Evolutionary conservation across 2,113 vertebrate species (phyloP).

Genomic region (Neopipo cinnamomea): DNA sequence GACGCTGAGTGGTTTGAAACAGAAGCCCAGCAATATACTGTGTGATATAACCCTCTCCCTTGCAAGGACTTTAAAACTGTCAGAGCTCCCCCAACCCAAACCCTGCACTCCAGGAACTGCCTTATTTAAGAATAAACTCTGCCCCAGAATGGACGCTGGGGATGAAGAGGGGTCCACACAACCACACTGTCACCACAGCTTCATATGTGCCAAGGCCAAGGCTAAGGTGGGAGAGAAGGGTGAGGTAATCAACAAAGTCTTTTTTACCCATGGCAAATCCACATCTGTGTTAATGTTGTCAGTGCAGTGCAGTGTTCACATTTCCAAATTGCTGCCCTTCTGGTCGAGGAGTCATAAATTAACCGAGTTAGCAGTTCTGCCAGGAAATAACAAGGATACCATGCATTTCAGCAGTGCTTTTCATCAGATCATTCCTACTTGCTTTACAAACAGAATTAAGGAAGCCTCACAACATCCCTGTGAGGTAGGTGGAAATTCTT

Average conservation of each 20-base stretch:
- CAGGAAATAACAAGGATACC: conserved; percentile 62
- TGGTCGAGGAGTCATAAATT: neutral
- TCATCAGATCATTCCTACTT: conserved; percentile 66
- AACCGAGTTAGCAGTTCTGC: conserved; percentile 20
- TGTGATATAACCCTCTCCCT: neutral
- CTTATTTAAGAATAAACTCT: neutral
- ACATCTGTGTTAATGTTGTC: neutral
- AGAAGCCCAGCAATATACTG: neutral
- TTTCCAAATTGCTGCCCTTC: neutral
- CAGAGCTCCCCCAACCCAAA: neutral
- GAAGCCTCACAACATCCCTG: conserved; percentile 60
- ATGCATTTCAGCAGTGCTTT: conserved; percentile 58
- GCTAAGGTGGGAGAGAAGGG: neutral
- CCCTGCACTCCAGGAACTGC: neutral
- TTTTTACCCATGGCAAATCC: neutral
- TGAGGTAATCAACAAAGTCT: neutral
- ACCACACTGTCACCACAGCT: neutral
- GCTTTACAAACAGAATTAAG: conserved; percentile 60
- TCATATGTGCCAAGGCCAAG: neutral
- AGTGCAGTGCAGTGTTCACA: neutral
- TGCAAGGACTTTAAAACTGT: neutral
- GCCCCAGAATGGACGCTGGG: neutral
- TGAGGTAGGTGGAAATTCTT: conserved; percentile 63
- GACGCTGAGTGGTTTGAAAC: neutral
- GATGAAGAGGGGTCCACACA: neutral